phyloP scores from a whole-genome alignment of 1,140 invertebrate species.

The Neodiprion virginianus region DNA sequence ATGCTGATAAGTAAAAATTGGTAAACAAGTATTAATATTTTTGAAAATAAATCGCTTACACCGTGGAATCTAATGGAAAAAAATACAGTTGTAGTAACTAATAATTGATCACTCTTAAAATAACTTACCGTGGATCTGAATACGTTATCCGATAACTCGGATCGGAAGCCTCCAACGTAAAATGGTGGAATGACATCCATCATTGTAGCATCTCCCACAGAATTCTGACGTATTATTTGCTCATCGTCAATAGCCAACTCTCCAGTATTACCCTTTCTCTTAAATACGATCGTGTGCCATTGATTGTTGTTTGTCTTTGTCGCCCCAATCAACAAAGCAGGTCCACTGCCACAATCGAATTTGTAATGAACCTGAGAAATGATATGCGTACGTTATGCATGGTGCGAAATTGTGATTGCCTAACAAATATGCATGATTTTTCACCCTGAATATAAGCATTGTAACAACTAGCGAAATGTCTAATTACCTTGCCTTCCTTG shows the following conservation, averaged over 20 bases:
- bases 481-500: slow-evolving; percentile 74
- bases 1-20: slow-evolving; percentile 14
- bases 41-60: slow-evolving; percentile 13
- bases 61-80: slow-evolving; percentile 11
- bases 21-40: slow-evolving; percentile 18
- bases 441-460: not conserved
- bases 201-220: slow-evolving; percentile 62
- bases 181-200: slow-evolving; percentile 75
- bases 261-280: slow-evolving; percentile 64
- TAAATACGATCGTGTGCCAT: slow-evolving; percentile 84
- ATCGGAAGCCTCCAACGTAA: slow-evolving; percentile 78
- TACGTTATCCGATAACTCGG: slow-evolving; percentile 38
- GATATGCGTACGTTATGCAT: slow-evolving; percentile 7
- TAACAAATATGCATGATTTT: slow-evolving; percentile 21
- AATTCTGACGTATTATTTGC: slow-evolving; percentile 62
- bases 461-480: not conserved
- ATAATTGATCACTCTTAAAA: slow-evolving; percentile 30
- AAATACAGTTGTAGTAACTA: slow-evolving; percentile 15
- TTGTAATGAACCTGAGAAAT: slow-evolving; percentile 68
- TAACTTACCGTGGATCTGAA: slow-evolving; percentile 51
- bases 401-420: slow-evolving; percentile 15
- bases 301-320: slow-evolving; percentile 78
- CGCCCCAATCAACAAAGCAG: slow-evolving; percentile 64
- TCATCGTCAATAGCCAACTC: slow-evolving; percentile 75
- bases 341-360: slow-evolving; percentile 78